Conservation (phyloP, 2,113 vertebrate genomes). For the Atlantisia rogersi region DNA sequence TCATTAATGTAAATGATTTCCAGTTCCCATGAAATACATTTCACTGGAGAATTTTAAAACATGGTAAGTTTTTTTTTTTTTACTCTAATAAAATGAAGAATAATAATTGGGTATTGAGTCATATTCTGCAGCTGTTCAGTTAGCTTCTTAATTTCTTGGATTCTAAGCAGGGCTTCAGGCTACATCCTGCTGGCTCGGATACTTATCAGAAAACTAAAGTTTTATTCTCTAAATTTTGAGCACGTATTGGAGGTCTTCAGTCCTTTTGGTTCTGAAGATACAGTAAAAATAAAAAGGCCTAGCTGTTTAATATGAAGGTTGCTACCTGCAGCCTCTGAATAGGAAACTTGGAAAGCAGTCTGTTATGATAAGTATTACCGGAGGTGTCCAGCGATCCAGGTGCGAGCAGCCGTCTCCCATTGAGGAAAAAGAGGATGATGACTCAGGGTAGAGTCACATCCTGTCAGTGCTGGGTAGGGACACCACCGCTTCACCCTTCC, state of each 20-base stretch:
- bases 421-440: not conserved
- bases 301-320: not conserved
- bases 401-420: not conserved
- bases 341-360: not conserved
- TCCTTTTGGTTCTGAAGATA: not conserved
- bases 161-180: not conserved
- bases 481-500: not conserved
- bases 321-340: not conserved
- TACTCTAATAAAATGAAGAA: not conserved
- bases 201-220: not conserved
- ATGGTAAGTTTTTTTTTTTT: not conserved
- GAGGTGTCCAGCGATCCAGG: not conserved
- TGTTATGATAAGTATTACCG: not conserved
- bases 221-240: not conserved
- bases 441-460: conserved; percentile 27
- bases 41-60: not conserved
- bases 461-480: not conserved
- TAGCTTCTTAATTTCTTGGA: not conserved
- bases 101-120: not conserved
- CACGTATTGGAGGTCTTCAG: not conserved
- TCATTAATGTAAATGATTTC: not conserved
- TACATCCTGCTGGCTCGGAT: not conserved
- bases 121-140: not conserved
- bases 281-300: not conserved
- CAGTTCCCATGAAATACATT: not conserved